These are phyloP conservation scores for Sylvicapra grimmia DNA, from an alignment of 2,113 vertebrate species.

Conservation along the genomic window DNA sequence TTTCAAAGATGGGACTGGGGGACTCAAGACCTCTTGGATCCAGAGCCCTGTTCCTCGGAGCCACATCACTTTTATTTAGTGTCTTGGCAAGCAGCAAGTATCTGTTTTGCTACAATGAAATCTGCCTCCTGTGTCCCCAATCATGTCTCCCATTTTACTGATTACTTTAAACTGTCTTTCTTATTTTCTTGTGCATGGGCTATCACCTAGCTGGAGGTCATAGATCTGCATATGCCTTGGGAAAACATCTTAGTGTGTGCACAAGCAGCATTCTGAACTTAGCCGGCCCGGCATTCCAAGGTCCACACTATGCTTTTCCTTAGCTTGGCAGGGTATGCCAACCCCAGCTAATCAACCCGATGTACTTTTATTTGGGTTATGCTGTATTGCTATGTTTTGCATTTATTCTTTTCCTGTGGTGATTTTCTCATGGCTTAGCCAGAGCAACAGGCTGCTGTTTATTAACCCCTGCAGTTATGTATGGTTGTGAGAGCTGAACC, in stretches of 20 bases:
- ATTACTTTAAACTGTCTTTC: background rate
- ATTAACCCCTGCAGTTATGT: background rate
- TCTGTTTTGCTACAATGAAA: background rate
- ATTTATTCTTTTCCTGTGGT: background rate
- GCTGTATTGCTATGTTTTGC: background rate
- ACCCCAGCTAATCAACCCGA: background rate
- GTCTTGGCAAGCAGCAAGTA: background rate
- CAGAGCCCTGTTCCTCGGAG: background rate
- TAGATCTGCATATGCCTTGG: background rate
- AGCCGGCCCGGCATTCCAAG: accelerated
- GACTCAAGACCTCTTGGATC: background rate
- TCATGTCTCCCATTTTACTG: background rate
- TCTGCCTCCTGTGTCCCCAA: background rate
- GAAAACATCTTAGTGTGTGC: background rate
- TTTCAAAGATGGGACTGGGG: background rate
- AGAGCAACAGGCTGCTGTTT: background rate
- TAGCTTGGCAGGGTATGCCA: background rate
- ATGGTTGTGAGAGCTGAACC: background rate
- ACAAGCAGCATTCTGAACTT: background rate
- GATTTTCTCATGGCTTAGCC: background rate
- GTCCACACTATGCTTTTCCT: background rate
- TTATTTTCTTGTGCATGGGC: background rate
- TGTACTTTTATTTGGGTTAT: background rate
- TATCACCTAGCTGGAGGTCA: background rate
- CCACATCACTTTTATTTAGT: background rate